phyloP scores from a whole-genome alignment of 2,888 invertebrate genomes.

The Rhagonycha fulva region DNA sequence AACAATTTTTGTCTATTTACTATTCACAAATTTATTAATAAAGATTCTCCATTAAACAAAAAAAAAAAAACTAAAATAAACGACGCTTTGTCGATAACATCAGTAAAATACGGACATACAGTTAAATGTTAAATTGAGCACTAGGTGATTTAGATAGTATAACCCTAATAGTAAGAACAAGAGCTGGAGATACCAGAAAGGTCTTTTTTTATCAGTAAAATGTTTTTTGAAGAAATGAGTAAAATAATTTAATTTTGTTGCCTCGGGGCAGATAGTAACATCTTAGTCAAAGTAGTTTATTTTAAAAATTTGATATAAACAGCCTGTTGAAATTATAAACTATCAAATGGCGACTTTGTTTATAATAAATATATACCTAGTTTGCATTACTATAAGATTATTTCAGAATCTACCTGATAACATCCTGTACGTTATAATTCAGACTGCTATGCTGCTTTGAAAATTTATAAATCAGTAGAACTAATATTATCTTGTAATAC shows the following conservation, averaged over 20 bases:
- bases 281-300: neutral
- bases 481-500: too few species aligned
- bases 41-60: neutral
- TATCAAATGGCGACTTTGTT: neutral
- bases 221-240: neutral
- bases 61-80: neutral
- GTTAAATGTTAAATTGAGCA: neutral
- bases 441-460: too few species aligned
- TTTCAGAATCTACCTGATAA: too few species aligned
- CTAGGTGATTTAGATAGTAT: neutral
- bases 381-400: too few species aligned
- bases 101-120: neutral
- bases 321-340: neutral
- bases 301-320: neutral
- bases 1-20: neutral
- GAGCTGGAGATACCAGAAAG: neutral
- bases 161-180: neutral
- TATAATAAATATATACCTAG: too few species aligned
- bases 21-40: neutral
- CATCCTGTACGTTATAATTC: too few species aligned
- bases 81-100: neutral
- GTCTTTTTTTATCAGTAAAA: neutral
- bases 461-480: too few species aligned
- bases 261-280: neutral
- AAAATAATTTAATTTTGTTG: neutral